Base-by-base conservation (phyloP, 2,113 vertebrate genomes). In the Speoplatyrhinus poulsoni region DNA sequence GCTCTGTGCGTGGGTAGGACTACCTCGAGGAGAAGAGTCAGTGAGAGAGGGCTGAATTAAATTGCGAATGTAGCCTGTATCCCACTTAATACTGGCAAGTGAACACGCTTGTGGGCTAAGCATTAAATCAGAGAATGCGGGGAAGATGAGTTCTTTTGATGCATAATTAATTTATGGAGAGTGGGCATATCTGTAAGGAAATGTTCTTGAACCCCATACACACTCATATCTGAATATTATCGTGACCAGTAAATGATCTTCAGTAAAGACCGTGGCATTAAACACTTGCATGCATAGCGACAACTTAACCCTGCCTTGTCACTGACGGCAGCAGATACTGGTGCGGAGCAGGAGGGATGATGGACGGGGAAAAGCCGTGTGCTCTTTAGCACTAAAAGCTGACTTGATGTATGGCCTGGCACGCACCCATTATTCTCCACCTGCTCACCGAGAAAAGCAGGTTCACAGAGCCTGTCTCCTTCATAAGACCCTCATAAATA, bases 131-230 rank as follows among this genome's bases (percentile, higher is more conserved):
- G 55, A n/a, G 67, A 56, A 69, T 33, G 55, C 0, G 16, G 15
- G 70, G 60, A 67, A 55, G 76, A 65, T 60, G 59, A 65, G 54
- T 47, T 57, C 52, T 80, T 87, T 87, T 91, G 79, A 90, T 88
- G 69, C 81, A 72, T 80, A 82, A 89, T 92, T 88, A 73, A 91
- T 87, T 87, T 85, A 59, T 12, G 62, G 46, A 72, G 73, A 76
- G 65, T 13, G 11, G 67, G 59, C 62, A 79, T 62, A 70, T 73
- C 70, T 73, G 65, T 46, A 50, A 65, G 75, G 60, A 73, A 70
- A 73, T 1, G 72, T 75, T 84, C 86, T 82, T 85, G 86, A 92
- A 88, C 84, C 81, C 69, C 60, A 36, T 49, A 62, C 66, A 57
- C 65, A 13, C 56, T 36, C 52, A 33, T 60, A 75, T 72, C 72